Evolutionary conservation across 1,140 invertebrate species (phyloP).

Genomic region (Ceratoteleas bidentatus): DNA sequence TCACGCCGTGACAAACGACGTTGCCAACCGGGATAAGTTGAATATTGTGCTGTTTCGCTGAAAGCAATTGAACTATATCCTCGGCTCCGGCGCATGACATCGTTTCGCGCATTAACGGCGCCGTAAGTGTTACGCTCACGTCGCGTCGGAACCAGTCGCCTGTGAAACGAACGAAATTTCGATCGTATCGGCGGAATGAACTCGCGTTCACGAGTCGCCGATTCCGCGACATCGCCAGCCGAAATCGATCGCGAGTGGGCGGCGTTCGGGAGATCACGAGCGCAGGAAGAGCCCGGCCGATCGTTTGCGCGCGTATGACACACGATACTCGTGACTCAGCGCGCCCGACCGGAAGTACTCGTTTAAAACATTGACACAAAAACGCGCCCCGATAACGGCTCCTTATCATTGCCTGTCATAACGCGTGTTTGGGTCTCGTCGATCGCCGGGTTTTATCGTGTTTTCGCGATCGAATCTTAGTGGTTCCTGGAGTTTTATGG

Average conservation of each 20-base stretch:
- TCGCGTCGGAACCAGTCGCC: conserved; percentile 32
- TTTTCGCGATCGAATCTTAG: neutral
- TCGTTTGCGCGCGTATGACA: conserved; percentile 21
- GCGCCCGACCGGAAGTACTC: conserved; percentile 36
- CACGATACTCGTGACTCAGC: conserved; percentile 34
- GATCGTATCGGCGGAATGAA: neutral
- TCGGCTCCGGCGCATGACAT: conserved; percentile 13
- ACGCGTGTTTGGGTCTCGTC: no score
- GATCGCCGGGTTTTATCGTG: neutral
- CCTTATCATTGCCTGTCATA: conserved; percentile 35
- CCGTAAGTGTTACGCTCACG: conserved; percentile 42
- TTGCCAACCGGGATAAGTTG: conserved; percentile 11
- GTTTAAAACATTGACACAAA: conserved; percentile 47
- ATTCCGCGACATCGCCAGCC: conserved; percentile 6
- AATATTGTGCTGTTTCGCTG: conserved; percentile 38
- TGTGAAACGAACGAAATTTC: conserved; percentile 52
- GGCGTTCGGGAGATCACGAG: neutral
- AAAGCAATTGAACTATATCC: conserved; percentile 46
- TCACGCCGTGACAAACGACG: neutral
- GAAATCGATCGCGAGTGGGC: conserved; percentile 8
- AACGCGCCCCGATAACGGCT: conserved; percentile 23
- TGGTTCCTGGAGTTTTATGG: neutral
- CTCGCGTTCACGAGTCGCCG: neutral
- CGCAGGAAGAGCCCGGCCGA: conserved; percentile 7
- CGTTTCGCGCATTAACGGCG: conserved; percentile 43